Evolutionary conservation across 2,797 vertebrate species (phyloP).

Genomic region (Chelon auratus): DNA sequence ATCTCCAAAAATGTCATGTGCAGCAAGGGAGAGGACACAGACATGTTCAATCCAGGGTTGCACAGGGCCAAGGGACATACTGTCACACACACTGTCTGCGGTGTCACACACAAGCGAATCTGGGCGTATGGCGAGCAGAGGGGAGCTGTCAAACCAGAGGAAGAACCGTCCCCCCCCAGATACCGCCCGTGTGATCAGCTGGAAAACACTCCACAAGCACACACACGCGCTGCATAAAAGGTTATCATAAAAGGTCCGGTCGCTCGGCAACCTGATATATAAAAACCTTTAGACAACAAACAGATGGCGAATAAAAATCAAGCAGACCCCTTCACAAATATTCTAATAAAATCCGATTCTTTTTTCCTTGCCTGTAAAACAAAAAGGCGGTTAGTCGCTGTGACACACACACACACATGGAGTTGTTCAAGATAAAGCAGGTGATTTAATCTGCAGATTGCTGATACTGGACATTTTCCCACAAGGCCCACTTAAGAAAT

Average conservation of each 20-base stretch:
- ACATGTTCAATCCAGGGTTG: slow-evolving; percentile 30
- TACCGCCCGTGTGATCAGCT: slow-evolving; percentile 56
- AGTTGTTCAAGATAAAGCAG: slow-evolving; percentile 52
- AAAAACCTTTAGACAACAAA: slow-evolving; percentile 6
- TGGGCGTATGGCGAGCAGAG: slow-evolving; percentile 60
- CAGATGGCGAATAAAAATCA: too few relatives aligned
- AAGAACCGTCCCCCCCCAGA: slow-evolving; percentile 66
- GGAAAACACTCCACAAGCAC: slow-evolving; percentile 12
- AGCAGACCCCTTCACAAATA: too few relatives aligned
- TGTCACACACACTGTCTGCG: slow-evolving; percentile 71
- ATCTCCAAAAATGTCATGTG: neutral
- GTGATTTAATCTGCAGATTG: slow-evolving; percentile 75
- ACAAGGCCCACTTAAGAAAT: slow-evolving; percentile 75
- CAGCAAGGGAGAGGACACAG: neutral
- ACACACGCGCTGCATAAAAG: slow-evolving; percentile 25
- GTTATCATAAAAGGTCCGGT: slow-evolving; percentile 56
- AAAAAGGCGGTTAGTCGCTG: neutral
- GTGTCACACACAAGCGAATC: slow-evolving; percentile 69
- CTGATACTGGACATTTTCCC: slow-evolving; percentile 72
- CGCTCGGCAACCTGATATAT: slow-evolving; percentile 19
- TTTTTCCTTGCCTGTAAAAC: neutral
- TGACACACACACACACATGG: slow-evolving; percentile 12
- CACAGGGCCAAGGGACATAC: slow-evolving; percentile 61
- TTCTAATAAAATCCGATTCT: neutral
- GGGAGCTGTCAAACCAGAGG: slow-evolving; percentile 62